These are phyloP conservation scores for Lepidothrix coronata DNA, from an alignment of 2,113 vertebrate genomes.

Conservation along the genomic window DNA sequence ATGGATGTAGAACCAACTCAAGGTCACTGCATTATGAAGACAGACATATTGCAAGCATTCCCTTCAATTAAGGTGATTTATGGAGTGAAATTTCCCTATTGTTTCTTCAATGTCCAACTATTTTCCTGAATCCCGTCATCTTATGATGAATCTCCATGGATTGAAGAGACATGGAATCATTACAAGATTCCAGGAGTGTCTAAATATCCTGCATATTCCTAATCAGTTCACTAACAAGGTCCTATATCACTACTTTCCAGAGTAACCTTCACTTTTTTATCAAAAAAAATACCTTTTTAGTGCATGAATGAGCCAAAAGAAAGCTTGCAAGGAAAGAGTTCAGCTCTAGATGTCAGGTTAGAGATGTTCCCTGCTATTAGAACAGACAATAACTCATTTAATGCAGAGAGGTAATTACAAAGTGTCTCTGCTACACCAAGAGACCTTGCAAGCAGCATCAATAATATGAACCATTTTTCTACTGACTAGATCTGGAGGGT, in stretches of 20 bases:
- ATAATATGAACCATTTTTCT: neutral
- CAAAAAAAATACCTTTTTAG: neutral
- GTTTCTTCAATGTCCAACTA: neutral
- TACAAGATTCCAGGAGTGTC: neutral
- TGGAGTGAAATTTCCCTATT: neutral
- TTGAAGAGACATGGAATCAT: neutral
- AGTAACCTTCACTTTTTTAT: neutral
- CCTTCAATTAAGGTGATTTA: conserved; percentile 23
- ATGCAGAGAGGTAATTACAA: neutral
- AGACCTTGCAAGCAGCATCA: neutral
- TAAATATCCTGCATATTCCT: neutral
- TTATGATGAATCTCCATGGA: neutral
- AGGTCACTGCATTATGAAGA: neutral
- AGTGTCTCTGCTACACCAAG: neutral
- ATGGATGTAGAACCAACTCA: neutral
- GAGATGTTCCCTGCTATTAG: neutral
- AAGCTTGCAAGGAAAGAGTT: neutral
- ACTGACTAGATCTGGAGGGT: neutral
- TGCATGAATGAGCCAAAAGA: neutral
- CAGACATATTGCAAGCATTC: neutral
- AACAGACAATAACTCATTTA: neutral
- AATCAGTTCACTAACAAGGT: neutral
- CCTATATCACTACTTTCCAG: neutral
- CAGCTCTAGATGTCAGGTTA: neutral
- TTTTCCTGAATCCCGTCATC: neutral